Evolutionary conservation across 2,888 invertebrate species (phyloP).

Genomic region (Strigamia transsilvanica): DNA sequence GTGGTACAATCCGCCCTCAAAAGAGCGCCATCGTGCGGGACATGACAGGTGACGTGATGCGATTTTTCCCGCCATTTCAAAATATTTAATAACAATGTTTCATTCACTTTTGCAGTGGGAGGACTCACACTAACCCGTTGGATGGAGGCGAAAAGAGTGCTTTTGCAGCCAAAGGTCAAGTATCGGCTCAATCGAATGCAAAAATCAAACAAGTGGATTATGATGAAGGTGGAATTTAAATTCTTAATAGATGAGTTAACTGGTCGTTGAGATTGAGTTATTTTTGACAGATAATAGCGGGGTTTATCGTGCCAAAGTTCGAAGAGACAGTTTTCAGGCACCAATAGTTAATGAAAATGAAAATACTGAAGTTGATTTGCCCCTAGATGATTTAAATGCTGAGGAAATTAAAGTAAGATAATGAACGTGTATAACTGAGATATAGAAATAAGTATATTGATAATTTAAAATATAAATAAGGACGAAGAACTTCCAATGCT

Average conservation of each 20-base stretch:
- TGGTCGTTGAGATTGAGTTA: background rate
- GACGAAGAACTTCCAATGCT: background rate
- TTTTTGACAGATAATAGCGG: constrained; percentile 55
- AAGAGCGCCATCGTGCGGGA: constrained; percentile 1
- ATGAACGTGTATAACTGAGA: background rate
- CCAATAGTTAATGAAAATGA: constrained; percentile 55
- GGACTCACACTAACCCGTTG: background rate
- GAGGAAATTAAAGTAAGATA: constrained; percentile 56
- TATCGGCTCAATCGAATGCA: background rate
- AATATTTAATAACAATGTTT: no score
- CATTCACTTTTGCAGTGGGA: background rate
- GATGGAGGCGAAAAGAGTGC: background rate
- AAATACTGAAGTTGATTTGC: constrained; percentile 56
- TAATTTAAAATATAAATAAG: background rate
- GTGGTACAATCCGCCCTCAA: background rate
- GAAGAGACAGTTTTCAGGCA: constrained; percentile 48
- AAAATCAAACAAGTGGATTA: constrained; percentile 31
- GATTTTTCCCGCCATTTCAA: no score
- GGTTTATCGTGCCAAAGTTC: constrained; percentile 56
- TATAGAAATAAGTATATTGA: background rate
- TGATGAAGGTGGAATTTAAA: constrained; percentile 5
- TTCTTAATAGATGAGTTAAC: background rate
- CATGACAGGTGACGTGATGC: constrained; percentile 3
- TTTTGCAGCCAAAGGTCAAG: background rate
- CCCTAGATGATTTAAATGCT: constrained; percentile 55